phyloP scores from a whole-genome alignment of 2,888 invertebrate species.

The Metellina segmentata region DNA sequence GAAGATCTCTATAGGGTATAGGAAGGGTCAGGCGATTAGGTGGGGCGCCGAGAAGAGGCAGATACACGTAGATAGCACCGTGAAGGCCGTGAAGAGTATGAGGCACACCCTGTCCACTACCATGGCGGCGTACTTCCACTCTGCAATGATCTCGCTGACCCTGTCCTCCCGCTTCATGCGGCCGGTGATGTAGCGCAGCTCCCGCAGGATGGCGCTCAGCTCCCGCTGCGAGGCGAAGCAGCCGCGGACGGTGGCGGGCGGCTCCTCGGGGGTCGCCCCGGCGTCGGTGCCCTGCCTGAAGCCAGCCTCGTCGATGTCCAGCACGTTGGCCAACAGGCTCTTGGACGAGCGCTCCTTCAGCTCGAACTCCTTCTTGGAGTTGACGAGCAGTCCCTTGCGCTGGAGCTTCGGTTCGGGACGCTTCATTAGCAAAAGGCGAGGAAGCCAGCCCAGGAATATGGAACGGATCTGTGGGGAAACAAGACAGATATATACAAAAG shows the following conservation, averaged over 20 bases:
- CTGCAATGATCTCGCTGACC: conserved; percentile 93
- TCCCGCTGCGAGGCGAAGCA: conserved; percentile 83
- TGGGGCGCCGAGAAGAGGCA: conserved; percentile 95
- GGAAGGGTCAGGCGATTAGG: conserved; percentile 87
- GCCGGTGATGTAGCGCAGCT: conserved; percentile 95
- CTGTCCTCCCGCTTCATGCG: conserved; percentile 97
- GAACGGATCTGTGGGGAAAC: conserved; percentile 88
- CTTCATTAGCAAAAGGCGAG: conserved; percentile 97
- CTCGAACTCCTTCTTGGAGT: conserved; percentile 88
- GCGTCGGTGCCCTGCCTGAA: conserved; percentile 4
- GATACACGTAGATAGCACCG: conserved; percentile 94
- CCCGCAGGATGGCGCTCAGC: conserved; percentile 95
- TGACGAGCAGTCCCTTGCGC: conserved; percentile 85
- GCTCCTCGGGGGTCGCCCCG: conserved; percentile 6
- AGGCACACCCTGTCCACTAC: conserved; percentile 98
- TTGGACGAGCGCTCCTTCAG: conserved; percentile 94
- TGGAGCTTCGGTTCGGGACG: conserved; percentile 89
- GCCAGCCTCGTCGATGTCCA: conserved; percentile 96
- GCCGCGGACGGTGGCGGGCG: conserved; percentile 68
- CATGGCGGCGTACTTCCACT: conserved; percentile 99
- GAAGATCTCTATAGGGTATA: conserved; percentile 8
- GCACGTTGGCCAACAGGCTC: conserved; percentile 96
- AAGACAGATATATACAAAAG: too few species aligned
- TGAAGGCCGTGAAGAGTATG: conserved; percentile 96
- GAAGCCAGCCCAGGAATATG: conserved; percentile 97